These are phyloP conservation scores for Mamestra configurata DNA, from an alignment of 1,140 invertebrate genomes.

Conservation along the genomic window DNA sequence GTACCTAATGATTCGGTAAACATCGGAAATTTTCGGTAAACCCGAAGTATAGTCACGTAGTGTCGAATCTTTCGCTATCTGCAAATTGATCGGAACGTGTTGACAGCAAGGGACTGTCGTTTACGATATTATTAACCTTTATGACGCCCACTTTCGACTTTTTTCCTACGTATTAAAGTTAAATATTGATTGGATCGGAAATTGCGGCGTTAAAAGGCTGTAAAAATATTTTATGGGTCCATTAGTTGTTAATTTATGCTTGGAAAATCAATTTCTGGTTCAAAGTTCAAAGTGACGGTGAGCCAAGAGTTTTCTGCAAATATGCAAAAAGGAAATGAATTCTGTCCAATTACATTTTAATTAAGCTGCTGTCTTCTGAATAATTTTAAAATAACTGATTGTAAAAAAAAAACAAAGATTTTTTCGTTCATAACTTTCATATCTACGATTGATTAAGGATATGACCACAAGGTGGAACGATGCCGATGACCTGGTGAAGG, in stretches of 20 bases:
- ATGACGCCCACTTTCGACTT: not conserved
- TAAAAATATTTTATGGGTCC: not conserved
- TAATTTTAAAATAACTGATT: too few species aligned
- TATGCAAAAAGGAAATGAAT: too few species aligned
- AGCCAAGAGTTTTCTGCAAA: not conserved
- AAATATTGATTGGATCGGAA: not conserved
- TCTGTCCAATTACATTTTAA: too few species aligned
- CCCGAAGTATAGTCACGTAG: not conserved
- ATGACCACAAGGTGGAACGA: too few species aligned
- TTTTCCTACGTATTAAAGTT: not conserved
- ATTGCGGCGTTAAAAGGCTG: not conserved
- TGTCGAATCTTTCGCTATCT: not conserved
- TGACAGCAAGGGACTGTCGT: conserved; percentile 3
- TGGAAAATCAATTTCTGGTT: not conserved
- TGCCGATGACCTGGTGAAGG: too few species aligned
- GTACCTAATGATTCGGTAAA: not conserved
- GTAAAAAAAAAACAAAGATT: not conserved
- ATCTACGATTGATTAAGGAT: too few species aligned
- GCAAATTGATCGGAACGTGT: conserved; percentile 24
- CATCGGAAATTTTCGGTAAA: conserved; percentile 15
- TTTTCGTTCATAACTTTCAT: too few species aligned
- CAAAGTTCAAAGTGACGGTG: not conserved
- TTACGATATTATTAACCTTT: not conserved
- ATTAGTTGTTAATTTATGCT: conserved; percentile 7
- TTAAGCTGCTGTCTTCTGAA: too few species aligned